Percentiles rank a stretch among this genome's conserved stretches.
Conservation (phyloP, 2,113 vertebrate species). For the Otocyon megalotis region DNA sequence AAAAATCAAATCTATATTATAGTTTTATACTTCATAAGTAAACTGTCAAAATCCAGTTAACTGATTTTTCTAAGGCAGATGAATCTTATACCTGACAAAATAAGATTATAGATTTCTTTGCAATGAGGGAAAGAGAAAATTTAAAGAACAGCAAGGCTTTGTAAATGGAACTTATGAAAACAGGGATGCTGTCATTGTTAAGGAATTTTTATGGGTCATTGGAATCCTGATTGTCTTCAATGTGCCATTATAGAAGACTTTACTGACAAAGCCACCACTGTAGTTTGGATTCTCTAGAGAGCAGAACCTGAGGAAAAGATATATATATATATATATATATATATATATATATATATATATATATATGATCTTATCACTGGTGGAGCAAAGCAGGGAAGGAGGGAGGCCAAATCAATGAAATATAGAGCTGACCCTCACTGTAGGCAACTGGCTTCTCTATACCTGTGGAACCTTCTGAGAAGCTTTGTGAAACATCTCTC, state of each 20-base stretch:
- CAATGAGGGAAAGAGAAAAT: not conserved
- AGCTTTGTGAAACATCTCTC: not conserved
- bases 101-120: not conserved
- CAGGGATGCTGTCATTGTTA: not conserved
- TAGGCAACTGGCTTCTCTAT: not conserved
- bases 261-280: not conserved
- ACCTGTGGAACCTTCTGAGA: not conserved
- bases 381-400: not conserved
- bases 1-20: conserved; percentile 24
- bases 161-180: not conserved
- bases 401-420: not conserved
- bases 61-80: not conserved
- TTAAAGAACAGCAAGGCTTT: not conserved
- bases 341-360: fast-evolving
- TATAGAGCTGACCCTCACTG: not conserved
- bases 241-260: not conserved
- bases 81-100: not conserved
- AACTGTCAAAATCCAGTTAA: not conserved
- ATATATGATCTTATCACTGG: not conserved
- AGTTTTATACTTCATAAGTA: not conserved
- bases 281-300: not conserved
- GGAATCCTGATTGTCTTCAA: not conserved
- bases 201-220: not conserved
- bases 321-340: not conserved
- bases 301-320: not conserved